These are phyloP conservation scores for Clusia tigrina DNA, from an alignment of 2,888 invertebrate species.

Conservation along the genomic window DNA sequence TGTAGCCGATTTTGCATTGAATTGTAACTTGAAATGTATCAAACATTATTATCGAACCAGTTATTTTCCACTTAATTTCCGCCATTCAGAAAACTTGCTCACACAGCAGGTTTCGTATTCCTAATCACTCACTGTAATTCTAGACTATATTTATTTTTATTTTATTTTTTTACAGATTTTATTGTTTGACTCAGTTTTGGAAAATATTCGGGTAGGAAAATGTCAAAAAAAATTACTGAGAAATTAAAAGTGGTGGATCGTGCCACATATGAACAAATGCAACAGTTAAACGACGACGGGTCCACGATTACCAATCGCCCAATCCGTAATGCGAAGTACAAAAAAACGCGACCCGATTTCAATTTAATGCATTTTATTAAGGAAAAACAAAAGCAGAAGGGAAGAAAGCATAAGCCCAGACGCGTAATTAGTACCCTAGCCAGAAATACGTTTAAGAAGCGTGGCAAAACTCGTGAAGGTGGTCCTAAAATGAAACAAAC, in stretches of 20 bases:
- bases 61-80: no score
- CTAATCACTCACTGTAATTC: no score
- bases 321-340: constrained; percentile 46
- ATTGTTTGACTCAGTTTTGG: no score
- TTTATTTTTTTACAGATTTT: no score
- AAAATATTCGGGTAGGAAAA: neutral
- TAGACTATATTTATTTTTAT: no score
- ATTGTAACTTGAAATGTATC: no score
- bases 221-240: constrained; percentile 33
- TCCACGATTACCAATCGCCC: neutral
- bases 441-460: constrained; percentile 33
- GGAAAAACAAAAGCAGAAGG: constrained; percentile 33
- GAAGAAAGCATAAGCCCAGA: constrained; percentile 15
- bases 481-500: constrained; percentile 36
- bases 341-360: constrained; percentile 36
- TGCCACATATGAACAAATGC: constrained; percentile 35
- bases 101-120: no score
- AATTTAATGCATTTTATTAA: constrained; percentile 41
- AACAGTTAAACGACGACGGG: constrained; percentile 15
- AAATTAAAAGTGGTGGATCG: constrained; percentile 44
- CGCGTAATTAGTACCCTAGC: constrained; percentile 24
- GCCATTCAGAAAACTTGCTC: no score
- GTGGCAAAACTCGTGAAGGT: constrained; percentile 42
- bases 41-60: no score
- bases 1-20: no score